A percentile compares a stretch with the other conserved stretches of the same genome.
Conservation (phyloP, 2,888 invertebrate species). For the Chrysolina oricalcia region DNA sequence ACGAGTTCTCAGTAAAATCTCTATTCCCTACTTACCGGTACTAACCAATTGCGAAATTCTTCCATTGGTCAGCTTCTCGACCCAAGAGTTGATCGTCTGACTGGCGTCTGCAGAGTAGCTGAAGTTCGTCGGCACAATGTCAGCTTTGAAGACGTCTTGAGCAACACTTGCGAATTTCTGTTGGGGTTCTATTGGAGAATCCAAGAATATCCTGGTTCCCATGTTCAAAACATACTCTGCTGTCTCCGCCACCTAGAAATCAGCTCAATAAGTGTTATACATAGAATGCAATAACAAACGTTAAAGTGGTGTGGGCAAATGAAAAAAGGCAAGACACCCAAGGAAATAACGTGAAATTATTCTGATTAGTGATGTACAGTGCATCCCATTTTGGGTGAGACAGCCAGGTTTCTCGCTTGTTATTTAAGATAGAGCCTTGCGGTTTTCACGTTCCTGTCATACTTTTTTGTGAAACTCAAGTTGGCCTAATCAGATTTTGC, state of each 20-base stretch:
- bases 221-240: conserved; percentile 63
- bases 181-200: conserved; percentile 73
- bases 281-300: conserved; percentile 25
- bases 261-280: too few relatives aligned
- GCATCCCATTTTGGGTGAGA: too few relatives aligned
- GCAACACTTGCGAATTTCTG: conserved; percentile 79
- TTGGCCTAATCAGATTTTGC: too few relatives aligned
- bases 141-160: conserved; percentile 78
- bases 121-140: conserved; percentile 80
- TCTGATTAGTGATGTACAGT: too few relatives aligned
- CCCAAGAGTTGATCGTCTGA: conserved; percentile 85
- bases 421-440: too few relatives aligned
- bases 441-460: too few relatives aligned
- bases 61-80: conserved; percentile 82
- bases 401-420: too few relatives aligned
- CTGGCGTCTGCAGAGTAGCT: conserved; percentile 73
- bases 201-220: conserved; percentile 80
- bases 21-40: conserved; percentile 71
- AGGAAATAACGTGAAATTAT: too few relatives aligned
- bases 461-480: too few relatives aligned
- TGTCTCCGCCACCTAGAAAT: conserved; percentile 31
- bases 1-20: neutral
- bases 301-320: too few relatives aligned
- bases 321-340: too few relatives aligned
- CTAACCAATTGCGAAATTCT: conserved; percentile 80